Percentiles rank a stretch among this genome's conserved stretches.
These are phyloP conservation scores for Bursaphelenchus mucronatus DNA, from an alignment of 1,140 invertebrate genomes.

Conservation along the genomic window DNA sequence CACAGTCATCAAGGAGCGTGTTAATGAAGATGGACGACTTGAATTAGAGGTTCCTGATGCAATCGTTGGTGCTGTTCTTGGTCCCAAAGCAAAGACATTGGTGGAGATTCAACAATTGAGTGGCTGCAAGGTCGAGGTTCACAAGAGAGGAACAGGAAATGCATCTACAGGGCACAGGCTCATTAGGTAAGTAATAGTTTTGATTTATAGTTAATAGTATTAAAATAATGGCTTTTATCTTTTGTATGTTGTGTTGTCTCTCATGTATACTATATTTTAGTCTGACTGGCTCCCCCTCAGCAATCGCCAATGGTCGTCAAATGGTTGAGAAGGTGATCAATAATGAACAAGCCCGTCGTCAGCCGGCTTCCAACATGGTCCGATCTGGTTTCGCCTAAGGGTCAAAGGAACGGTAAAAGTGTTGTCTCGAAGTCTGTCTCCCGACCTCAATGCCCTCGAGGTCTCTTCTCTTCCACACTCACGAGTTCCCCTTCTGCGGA, in stretches of 20 bases:
- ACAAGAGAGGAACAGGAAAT: slow-evolving; percentile 93
- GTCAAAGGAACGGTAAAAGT: too few relatives aligned
- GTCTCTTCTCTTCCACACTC: too few relatives aligned
- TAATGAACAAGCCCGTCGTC: slow-evolving; percentile 46
- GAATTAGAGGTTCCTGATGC: slow-evolving; percentile 70
- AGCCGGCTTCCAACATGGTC: not conserved
- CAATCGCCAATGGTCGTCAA: slow-evolving; percentile 36
- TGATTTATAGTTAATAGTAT: slow-evolving; percentile 10
- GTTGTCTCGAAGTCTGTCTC: too few relatives aligned
- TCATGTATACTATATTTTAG: slow-evolving; percentile 36
- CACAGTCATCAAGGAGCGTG: slow-evolving; percentile 42
- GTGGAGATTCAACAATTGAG: slow-evolving; percentile 93
- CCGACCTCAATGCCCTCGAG: too few relatives aligned
- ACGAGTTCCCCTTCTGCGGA: too few relatives aligned
- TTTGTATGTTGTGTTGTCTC: slow-evolving; percentile 19
- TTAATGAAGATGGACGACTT: slow-evolving; percentile 32
- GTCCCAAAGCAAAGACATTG: slow-evolving; percentile 86
- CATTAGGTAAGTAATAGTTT: slow-evolving; percentile 68
- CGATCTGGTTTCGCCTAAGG: slow-evolving; percentile 2
- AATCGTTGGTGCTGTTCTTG: slow-evolving; percentile 92
- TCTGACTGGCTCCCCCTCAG: slow-evolving; percentile 49
- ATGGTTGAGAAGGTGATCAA: slow-evolving; percentile 53
- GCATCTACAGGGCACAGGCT: slow-evolving; percentile 92
- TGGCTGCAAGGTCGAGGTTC: slow-evolving; percentile 94
- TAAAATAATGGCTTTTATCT: not conserved